Percentiles rank a stretch among this genome's conserved stretches.
Conservation (phyloP, 2,797 vertebrate genomes). For the Phaenicophaeus curvirostris region DNA sequence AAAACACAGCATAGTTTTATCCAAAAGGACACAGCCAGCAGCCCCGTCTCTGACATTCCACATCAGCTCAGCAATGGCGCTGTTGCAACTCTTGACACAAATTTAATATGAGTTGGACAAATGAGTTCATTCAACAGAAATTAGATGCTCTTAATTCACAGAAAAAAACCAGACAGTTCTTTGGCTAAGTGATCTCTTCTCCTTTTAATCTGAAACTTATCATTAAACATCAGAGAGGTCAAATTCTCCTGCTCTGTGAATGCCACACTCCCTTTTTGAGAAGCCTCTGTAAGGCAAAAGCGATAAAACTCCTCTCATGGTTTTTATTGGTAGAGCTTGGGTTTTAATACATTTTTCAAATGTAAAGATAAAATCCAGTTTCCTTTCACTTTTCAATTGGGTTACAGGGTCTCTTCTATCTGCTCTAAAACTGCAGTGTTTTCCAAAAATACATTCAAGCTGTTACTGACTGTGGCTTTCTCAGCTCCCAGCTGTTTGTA, state of each 20-base stretch:
- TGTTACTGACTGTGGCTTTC: background rate
- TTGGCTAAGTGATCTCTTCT: background rate
- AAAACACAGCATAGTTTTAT: background rate
- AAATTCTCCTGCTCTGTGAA: accelerated
- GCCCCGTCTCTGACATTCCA: background rate
- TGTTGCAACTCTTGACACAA: background rate
- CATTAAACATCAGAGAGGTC: background rate
- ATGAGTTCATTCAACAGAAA: background rate
- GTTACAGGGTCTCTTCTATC: background rate
- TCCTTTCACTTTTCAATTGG: background rate
- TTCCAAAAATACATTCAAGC: background rate
- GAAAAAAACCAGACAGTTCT: background rate
- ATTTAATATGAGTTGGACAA: background rate
- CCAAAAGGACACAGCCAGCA: background rate
- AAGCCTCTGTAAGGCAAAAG: background rate
- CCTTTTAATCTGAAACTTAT: background rate
- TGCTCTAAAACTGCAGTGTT: background rate
- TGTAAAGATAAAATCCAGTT: background rate
- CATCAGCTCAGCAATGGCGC: background rate
- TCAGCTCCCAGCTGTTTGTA: background rate
- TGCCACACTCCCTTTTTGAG: background rate
- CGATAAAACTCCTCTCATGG: background rate
- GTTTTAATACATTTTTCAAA: background rate
- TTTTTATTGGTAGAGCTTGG: background rate
- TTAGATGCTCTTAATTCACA: background rate